These are phyloP conservation scores for Lytechinus pictus DNA, from an alignment of 35 echinoderm and acorn worm genomes.

Conservation along the genomic window DNA sequence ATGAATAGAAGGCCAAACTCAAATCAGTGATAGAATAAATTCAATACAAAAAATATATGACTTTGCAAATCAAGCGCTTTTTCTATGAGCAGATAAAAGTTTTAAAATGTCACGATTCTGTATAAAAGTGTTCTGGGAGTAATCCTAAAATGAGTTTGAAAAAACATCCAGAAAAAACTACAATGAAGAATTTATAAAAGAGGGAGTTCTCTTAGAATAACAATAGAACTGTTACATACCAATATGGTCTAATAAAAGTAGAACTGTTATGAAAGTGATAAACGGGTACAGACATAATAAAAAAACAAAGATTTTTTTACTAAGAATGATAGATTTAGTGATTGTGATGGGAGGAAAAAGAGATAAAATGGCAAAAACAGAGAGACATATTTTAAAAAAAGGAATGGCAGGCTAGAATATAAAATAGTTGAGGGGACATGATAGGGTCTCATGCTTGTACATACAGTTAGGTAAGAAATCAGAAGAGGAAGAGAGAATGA, in stretches of 20 bases:
- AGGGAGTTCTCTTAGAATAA: neutral
- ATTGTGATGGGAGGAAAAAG: neutral
- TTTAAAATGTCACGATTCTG: neutral
- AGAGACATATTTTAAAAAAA: neutral
- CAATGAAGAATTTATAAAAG: neutral
- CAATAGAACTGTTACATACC: neutral
- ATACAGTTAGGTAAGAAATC: neutral
- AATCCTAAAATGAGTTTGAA: no score
- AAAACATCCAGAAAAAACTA: neutral
- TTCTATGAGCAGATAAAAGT: neutral
- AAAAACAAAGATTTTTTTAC: no score
- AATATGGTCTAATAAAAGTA: no score
- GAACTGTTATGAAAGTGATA: no score
- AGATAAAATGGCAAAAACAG: neutral
- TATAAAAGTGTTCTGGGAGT: neutral
- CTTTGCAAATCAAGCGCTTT: neutral
- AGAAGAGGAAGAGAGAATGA: neutral
- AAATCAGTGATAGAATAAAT: neutral
- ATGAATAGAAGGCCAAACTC: neutral
- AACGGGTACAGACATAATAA: no score
- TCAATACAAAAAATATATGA: neutral
- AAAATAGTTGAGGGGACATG: neutral
- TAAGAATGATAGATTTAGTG: neutral
- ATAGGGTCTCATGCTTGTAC: no score
- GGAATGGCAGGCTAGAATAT: neutral